A percentile compares a stretch with the other conserved stretches of the same genome.
Conservation (phyloP, 2,797 vertebrate species). For the Coregonus ussuriensis region DNA sequence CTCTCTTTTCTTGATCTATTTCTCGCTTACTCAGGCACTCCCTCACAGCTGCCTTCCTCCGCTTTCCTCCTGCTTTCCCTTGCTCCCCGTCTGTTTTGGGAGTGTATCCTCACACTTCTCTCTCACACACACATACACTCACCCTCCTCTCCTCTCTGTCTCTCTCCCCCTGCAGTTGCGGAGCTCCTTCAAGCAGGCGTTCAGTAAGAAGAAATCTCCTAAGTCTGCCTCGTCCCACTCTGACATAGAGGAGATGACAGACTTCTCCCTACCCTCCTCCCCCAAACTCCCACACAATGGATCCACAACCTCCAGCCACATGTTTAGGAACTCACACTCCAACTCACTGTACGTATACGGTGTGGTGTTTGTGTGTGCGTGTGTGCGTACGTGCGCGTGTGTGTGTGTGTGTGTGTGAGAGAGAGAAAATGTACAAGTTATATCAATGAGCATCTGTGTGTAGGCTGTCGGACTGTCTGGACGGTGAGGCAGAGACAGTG, state of each 20-base stretch:
- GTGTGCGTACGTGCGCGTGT: neutral
- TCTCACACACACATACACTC: conserved; percentile 1
- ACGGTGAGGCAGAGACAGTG: conserved; percentile 92
- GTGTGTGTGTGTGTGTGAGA: neutral
- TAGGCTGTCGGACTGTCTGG: conserved; percentile 91
- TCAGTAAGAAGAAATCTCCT: conserved; percentile 97
- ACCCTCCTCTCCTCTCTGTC: neutral
- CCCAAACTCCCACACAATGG: conserved; percentile 91
- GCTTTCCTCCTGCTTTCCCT: conserved; percentile 30
- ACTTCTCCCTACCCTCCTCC: conserved; percentile 92
- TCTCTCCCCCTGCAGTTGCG: conserved; percentile 78
- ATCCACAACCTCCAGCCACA: conserved; percentile 74
- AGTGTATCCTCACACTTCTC: neutral
- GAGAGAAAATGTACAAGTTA: no score
- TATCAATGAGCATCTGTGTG: neutral
- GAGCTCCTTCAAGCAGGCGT: conserved; percentile 99
- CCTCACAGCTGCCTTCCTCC: conserved; percentile 37
- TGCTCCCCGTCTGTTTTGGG: neutral
- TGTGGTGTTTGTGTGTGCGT: neutral
- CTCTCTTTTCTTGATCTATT: conserved; percentile 2
- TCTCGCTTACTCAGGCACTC: conserved; percentile 10
- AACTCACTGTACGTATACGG: conserved; percentile 84
- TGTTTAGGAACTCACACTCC: conserved; percentile 92
- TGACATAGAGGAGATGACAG: conserved; percentile 98
- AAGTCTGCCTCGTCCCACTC: conserved; percentile 98